Percentiles rank a stretch among this genome's conserved stretches.
phyloP scores from a whole-genome alignment of 2,797 vertebrate species.

The Spinibarbus caldwelli region DNA sequence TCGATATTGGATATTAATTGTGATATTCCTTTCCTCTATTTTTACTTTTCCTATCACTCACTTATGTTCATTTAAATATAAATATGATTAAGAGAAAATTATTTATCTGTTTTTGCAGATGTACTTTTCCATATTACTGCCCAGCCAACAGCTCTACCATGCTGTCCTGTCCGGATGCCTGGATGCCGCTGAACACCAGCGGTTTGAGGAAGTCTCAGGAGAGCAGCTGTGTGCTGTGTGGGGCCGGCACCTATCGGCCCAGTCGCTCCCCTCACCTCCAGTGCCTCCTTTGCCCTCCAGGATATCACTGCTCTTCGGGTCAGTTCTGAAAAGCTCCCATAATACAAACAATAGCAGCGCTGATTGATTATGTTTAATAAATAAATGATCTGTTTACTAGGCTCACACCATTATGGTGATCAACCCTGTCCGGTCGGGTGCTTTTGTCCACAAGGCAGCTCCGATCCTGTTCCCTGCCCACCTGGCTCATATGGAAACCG shows the following conservation, averaged over 20 bases:
- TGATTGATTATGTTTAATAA: neutral
- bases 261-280: slow-evolving; percentile 60
- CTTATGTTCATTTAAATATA: neutral
- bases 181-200: slow-evolving; percentile 79
- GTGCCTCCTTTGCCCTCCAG: slow-evolving; percentile 87
- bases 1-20: neutral
- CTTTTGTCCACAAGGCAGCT: slow-evolving; percentile 79
- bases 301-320: slow-evolving; percentile 87
- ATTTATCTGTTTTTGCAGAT: slow-evolving; percentile 74
- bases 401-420: slow-evolving; percentile 75
- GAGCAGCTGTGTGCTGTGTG: slow-evolving; percentile 82
- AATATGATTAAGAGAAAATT: neutral
- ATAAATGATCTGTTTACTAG: slow-evolving; percentile 65
- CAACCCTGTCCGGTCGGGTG: slow-evolving; percentile 84
- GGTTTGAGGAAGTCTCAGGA: slow-evolving; percentile 80
- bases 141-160: slow-evolving; percentile 81
- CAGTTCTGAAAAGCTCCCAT: neutral
- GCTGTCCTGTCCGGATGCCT: slow-evolving; percentile 81
- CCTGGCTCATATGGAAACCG: slow-evolving; percentile 83
- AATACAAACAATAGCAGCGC: neutral
- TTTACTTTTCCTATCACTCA: neutral
- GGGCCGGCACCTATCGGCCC: slow-evolving; percentile 80
- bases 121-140: slow-evolving; percentile 88
- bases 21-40: neutral
- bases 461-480: slow-evolving; percentile 80